These are phyloP conservation scores for Leptinotarsa defecta DNA, from an alignment of 1,140 invertebrate species.

Conservation along the genomic window DNA sequence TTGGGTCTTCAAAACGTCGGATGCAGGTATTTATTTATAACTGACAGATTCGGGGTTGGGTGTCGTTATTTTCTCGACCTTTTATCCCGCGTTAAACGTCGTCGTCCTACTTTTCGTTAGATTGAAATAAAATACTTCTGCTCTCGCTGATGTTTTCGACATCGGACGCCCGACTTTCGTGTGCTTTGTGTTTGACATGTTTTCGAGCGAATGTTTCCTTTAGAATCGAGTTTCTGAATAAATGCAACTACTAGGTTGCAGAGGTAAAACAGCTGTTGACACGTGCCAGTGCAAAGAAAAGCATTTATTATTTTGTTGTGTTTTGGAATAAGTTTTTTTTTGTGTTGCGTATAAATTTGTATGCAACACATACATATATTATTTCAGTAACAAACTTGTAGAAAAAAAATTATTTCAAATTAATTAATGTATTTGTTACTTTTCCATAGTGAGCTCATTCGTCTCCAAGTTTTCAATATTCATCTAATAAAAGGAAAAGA, in stretches of 20 bases:
- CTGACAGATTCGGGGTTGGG: background rate
- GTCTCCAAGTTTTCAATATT: too few species aligned
- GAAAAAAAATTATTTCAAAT: too few species aligned
- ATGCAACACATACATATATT: too few species aligned
- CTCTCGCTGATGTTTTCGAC: background rate
- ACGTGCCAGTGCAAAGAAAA: background rate
- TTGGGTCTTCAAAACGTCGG: constrained; percentile 7
- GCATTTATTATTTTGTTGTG: too few species aligned
- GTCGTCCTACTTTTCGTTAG: background rate
- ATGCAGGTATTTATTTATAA: constrained; percentile 9
- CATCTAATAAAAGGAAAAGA: too few species aligned
- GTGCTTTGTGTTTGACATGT: background rate
- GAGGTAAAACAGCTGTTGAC: background rate
- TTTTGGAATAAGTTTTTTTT: too few species aligned
- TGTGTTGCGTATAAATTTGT: too few species aligned
- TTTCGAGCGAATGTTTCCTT: background rate
- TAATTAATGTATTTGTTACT: too few species aligned
- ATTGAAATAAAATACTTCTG: background rate
- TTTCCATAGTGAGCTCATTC: too few species aligned
- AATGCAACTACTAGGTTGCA: background rate
- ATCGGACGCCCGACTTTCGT: background rate
- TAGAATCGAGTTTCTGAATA: background rate
- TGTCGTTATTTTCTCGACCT: constrained; percentile 1
- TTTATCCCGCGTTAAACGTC: background rate
- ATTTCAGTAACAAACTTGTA: too few species aligned